Base-by-base conservation (phyloP, 2,888 invertebrate genomes). In the Acronicta alni region DNA sequence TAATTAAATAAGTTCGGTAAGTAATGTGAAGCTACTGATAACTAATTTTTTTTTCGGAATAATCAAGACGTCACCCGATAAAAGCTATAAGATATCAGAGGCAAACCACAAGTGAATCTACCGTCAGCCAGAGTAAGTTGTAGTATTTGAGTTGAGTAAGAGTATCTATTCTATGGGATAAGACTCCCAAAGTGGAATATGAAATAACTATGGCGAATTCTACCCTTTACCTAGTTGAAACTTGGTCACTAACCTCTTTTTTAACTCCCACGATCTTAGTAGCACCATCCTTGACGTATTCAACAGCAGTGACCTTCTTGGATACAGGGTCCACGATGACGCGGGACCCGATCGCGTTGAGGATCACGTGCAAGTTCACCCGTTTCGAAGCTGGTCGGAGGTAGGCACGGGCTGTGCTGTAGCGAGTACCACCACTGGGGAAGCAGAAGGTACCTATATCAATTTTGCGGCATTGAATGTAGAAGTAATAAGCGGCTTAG, bases 291-390 rank as follows among this genome's bases (percentile, higher is more conserved):
- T 95, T 95, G 5, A 95, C 81, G 71, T 95, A 96, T 76, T 96
- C 95, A 0, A 97, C 96, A 0, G 94, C 96, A 0, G 93, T 90
- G 10, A 95, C 95, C 46, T 81, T 90, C 83, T 95, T 95, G 26
- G 84, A 84, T 1, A 77, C 86, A 0, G 90, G 91, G 54, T 94
- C 92, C 1, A 96, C 80, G 3, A 96, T 80, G 15, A 96, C 89
- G 71, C 91, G 95, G 0, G 96, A 95, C 0, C 87, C 96, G 0
- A 95, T 95, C 0, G 96, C 94, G 77, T 96, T 95, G 0, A 96
- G 80, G 61, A 96, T 87, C 0, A 96, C 86, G 67, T 96, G 95
- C 0, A 97, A 89, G 78, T 96, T 96, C 0, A 89, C 85, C 2
- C 96, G 92, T 14, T 93, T 81, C 0, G 95, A 88, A 0, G 91